Evolutionary conservation across 2,888 invertebrate genomes (phyloP).

Genomic region (Plebejus melissa): DNA sequence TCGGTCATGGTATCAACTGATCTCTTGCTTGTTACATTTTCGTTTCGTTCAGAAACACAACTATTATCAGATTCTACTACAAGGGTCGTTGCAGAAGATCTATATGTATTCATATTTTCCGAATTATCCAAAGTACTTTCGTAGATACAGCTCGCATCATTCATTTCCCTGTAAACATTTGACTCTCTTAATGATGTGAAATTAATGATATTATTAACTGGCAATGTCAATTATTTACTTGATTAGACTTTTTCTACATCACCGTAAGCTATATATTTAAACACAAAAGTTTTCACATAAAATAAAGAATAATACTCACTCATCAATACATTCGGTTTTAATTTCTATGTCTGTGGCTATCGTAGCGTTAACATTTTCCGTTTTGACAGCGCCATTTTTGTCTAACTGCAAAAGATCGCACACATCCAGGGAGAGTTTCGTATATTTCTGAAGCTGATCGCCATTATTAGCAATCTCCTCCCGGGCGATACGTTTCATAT

Average conservation of each 20-base stretch:
- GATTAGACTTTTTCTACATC: too few species aligned
- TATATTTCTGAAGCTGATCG: constrained; percentile 51
- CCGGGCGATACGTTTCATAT: constrained; percentile 72
- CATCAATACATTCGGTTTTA: constrained; percentile 68
- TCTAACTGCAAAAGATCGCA: constrained; percentile 61
- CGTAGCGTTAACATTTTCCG: constrained; percentile 51
- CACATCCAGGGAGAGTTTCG: constrained; percentile 61
- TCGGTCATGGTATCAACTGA: constrained; percentile 51
- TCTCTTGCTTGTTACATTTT: constrained; percentile 40
- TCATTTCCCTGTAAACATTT: constrained; percentile 13
- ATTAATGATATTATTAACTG: too few species aligned
- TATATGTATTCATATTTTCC: constrained; percentile 33
- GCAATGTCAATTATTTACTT: too few species aligned
- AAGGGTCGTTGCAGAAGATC: constrained; percentile 14
- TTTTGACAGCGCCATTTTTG: constrained; percentile 55
- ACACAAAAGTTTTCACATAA: neutral
- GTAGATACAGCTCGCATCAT: neutral
- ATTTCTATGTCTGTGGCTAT: constrained; percentile 59
- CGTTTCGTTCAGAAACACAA: neutral
- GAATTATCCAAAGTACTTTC: constrained; percentile 29
- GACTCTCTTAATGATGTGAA: neutral
- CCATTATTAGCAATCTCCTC: constrained; percentile 63
- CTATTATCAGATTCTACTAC: neutral
- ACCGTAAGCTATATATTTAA: too few species aligned
- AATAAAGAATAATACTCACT: constrained; percentile 51